Evolutionary conservation across 2,797 vertebrate genomes (phyloP).

Genomic region (Pogonophryne albipinna): DNA sequence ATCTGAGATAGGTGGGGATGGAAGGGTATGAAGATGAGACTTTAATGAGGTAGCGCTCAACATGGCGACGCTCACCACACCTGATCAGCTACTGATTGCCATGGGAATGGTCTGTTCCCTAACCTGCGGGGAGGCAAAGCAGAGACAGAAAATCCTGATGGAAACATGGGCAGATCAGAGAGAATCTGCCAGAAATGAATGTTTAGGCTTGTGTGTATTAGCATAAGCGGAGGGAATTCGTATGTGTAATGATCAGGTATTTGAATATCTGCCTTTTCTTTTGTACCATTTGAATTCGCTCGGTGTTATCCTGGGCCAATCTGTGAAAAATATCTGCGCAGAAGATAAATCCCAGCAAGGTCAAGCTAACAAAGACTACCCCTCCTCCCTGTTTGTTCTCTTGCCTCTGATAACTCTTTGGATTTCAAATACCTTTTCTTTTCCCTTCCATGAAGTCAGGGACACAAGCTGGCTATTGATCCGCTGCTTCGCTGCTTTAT

Average conservation of each 20-base stretch:
- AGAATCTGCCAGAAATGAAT: conserved; percentile 52
- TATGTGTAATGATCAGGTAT: conserved; percentile 33
- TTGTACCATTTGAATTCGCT: conserved; percentile 26
- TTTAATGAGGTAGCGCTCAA: conserved; percentile 72
- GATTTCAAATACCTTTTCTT: conserved; percentile 66
- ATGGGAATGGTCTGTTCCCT: conserved; percentile 44
- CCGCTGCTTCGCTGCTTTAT: conserved; percentile 44
- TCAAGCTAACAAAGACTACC: conserved; percentile 66
- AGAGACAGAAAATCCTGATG: conserved; percentile 46
- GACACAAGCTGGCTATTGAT: conserved; percentile 71
- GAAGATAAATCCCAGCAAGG: conserved; percentile 66
- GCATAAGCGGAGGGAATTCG: conserved; percentile 34
- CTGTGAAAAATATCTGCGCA: conserved; percentile 36
- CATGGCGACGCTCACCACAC: conserved; percentile 58
- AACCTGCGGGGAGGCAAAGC: conserved; percentile 27
- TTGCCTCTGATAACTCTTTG: conserved; percentile 64
- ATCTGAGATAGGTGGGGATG: conserved; percentile 54
- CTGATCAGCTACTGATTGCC: conserved; percentile 67
- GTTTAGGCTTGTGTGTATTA: conserved; percentile 57
- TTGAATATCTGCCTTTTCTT: conserved; percentile 31
- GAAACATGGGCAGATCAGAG: conserved; percentile 62
- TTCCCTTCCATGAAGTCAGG: conserved; percentile 65
- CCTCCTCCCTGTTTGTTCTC: conserved; percentile 49
- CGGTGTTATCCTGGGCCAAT: conserved; percentile 31
- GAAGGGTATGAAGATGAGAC: conserved; percentile 62